These are phyloP conservation scores for Falco concolor DNA, from an alignment of 2,797 vertebrate genomes.

Conservation along the genomic window DNA sequence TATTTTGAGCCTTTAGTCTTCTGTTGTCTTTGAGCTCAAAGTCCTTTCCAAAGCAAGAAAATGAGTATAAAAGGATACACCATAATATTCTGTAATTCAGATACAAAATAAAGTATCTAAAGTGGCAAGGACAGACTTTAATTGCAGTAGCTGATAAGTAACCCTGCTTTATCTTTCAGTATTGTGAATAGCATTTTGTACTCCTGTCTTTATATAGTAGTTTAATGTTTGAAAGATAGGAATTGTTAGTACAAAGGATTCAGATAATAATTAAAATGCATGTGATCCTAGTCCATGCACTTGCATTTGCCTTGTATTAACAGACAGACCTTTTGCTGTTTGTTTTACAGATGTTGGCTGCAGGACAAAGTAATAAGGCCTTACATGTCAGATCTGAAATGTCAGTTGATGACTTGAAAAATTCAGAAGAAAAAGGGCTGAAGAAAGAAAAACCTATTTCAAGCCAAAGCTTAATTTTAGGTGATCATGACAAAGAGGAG, in stretches of 20 bases:
- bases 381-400: not conserved
- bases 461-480: not conserved
- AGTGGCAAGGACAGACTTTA: not conserved
- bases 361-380: not conserved
- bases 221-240: not conserved
- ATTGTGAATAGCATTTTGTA: not conserved
- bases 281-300: not conserved
- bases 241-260: not conserved
- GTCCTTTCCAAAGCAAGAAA: not conserved
- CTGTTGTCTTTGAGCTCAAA: not conserved
- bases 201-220: not conserved
- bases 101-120: not conserved
- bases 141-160: not conserved
- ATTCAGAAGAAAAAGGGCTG: not conserved
- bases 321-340: not conserved
- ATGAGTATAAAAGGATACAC: not conserved
- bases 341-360: slow-evolving; percentile 16
- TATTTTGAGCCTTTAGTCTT: not conserved
- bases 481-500: not conserved
- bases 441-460: not conserved
- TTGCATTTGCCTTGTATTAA: not conserved
- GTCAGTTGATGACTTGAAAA: not conserved
- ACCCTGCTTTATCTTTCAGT: not conserved
- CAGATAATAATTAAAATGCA: not conserved
- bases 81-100: not conserved